phyloP scores from a whole-genome alignment of 2,113 vertebrate species.

The Saiga tatarica region DNA sequence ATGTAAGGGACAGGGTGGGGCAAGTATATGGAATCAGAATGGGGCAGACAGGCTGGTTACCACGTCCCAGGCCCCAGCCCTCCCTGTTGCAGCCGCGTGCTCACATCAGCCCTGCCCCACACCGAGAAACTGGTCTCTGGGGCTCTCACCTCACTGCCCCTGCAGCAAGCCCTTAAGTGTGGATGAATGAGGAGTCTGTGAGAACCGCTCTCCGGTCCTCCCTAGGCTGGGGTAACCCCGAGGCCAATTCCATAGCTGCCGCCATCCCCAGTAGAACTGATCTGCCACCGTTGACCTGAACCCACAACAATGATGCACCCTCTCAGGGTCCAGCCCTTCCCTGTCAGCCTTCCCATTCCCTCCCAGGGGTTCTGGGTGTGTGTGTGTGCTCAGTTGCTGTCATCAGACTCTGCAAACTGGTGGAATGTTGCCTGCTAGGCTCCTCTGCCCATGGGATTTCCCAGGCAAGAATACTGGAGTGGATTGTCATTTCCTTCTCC shows the following conservation, averaged over 20 bases:
- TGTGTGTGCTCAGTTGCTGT: not conserved
- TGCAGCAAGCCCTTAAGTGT: not conserved
- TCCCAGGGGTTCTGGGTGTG: not conserved
- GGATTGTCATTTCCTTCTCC: not conserved
- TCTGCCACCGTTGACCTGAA: not conserved
- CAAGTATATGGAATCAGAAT: not conserved
- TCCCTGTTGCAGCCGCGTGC: accelerated
- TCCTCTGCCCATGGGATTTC: not conserved
- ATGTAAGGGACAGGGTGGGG: not conserved
- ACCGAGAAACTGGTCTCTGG: not conserved
- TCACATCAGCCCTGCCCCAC: not conserved
- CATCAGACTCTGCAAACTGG: not conserved
- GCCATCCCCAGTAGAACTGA: not conserved
- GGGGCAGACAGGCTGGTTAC: not conserved
- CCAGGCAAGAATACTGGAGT: not conserved
- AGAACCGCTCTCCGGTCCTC: accelerated
- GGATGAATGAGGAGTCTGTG: not conserved
- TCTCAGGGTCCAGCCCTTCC: not conserved
- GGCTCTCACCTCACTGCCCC: not conserved
- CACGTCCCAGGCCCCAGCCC: not conserved
- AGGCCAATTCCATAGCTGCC: no score
- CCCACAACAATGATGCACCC: not conserved
- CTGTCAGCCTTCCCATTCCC: not conserved
- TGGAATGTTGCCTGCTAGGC: not conserved
- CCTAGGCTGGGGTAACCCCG: not conserved